These are phyloP conservation scores for Nyctereutes procyonoides DNA, from an alignment of 2,113 vertebrate genomes.

Conservation along the genomic window DNA sequence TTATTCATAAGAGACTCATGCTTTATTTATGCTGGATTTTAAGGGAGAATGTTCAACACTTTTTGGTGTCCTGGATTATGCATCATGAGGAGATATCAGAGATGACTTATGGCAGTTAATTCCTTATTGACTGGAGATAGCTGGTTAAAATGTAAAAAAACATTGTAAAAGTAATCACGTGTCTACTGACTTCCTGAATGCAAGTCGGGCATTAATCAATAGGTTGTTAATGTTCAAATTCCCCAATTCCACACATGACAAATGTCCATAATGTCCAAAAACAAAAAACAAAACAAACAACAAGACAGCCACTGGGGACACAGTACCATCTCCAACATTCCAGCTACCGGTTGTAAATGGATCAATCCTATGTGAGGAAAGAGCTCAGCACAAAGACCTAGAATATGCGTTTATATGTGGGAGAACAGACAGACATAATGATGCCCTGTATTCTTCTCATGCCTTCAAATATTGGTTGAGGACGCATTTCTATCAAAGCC, in stretches of 20 bases:
- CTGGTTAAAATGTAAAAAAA: not conserved
- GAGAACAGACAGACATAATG: not conserved
- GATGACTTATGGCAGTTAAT: not conserved
- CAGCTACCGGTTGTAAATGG: not conserved
- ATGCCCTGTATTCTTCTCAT: not conserved
- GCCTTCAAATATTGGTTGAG: not conserved
- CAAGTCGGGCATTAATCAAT: accelerated
- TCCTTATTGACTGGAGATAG: not conserved
- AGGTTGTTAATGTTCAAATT: not conserved
- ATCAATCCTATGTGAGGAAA: accelerated
- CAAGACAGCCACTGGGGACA: not conserved
- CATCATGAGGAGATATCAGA: not conserved
- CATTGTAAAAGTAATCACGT: not conserved
- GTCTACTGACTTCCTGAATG: not conserved
- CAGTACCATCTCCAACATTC: too few relatives aligned
- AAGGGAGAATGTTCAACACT: not conserved
- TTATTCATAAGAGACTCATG: not conserved
- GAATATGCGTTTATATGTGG: not conserved
- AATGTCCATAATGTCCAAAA: not conserved
- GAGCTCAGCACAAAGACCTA: too few relatives aligned
- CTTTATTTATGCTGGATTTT: not conserved
- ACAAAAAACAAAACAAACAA: not conserved
- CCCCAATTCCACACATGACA: not conserved
- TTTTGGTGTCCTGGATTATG: not conserved
- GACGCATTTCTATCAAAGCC: not conserved